These are phyloP conservation scores for Glossophaga mutica DNA, from an alignment of 2,797 vertebrate species.

Conservation along the genomic window DNA sequence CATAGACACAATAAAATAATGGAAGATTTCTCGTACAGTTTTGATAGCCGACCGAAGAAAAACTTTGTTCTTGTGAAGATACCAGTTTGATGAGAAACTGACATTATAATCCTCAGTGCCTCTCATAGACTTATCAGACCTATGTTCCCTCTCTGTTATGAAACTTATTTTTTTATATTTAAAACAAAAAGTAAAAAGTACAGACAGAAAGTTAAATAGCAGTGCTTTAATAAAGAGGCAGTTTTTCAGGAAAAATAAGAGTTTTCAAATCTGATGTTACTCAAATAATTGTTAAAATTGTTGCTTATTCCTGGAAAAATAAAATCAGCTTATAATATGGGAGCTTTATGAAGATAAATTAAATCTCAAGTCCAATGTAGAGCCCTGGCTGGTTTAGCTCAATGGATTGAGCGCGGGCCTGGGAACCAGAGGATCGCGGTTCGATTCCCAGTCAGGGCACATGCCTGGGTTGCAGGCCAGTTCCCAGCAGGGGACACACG, in stretches of 20 bases:
- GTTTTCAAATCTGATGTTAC: neutral
- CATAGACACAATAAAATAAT: neutral
- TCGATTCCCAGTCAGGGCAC: too few species aligned
- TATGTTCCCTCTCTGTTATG: neutral
- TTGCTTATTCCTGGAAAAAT: neutral
- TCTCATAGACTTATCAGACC: neutral
- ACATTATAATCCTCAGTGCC: neutral
- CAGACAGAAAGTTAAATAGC: neutral
- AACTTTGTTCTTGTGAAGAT: neutral
- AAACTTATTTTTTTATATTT: neutral
- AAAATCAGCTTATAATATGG: neutral
- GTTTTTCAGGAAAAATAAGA: neutral
- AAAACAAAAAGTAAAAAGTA: neutral
- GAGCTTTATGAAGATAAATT: neutral
- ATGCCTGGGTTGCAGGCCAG: too few species aligned
- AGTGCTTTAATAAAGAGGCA: neutral
- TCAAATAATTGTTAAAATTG: neutral
- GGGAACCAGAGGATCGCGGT: too few species aligned
- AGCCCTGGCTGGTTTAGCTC: too few species aligned
- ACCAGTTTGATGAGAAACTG: neutral
- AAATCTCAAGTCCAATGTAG: neutral
- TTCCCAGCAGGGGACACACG: too few species aligned
- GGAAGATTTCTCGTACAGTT: neutral
- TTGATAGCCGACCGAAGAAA: neutral
- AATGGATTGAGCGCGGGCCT: too few species aligned